Conservation (phyloP, 2,113 vertebrate genomes). For the Passer domesticus region DNA sequence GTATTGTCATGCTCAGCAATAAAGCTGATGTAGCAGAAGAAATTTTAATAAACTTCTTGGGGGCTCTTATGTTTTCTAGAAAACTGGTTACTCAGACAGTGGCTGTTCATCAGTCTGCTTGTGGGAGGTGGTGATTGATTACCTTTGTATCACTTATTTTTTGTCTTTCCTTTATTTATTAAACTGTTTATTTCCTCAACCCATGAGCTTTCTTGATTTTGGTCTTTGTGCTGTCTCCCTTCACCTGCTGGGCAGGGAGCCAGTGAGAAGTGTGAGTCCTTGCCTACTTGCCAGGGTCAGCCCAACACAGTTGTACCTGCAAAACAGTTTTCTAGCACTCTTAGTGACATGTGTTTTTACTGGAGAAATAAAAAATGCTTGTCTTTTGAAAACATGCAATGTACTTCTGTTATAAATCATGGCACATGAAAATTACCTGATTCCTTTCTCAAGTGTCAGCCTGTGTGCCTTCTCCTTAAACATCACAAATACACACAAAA, state of each 20-base stretch:
- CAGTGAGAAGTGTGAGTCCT: not conserved
- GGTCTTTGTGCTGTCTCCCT: not conserved
- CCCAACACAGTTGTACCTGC: not conserved
- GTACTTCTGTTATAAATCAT: not conserved
- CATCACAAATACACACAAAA: too few species aligned
- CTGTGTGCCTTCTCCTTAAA: not conserved
- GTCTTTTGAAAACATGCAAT: not conserved
- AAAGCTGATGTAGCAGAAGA: not conserved
- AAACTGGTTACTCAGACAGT: not conserved
- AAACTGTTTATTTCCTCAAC: not conserved
- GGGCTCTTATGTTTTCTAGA: not conserved
- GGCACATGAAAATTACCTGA: not conserved
- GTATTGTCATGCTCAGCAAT: not conserved
- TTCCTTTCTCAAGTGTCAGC: not conserved
- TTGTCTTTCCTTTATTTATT: not conserved
- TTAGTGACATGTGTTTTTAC: not conserved
- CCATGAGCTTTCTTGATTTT: not conserved
- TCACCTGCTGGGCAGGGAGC: fast-evolving
- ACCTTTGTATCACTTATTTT: not conserved
- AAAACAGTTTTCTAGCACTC: not conserved
- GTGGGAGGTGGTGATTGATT: not conserved
- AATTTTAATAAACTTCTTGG: too few species aligned
- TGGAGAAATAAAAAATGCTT: not conserved
- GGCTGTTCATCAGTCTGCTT: not conserved
- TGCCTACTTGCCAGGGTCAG: not conserved